phyloP scores from a whole-genome alignment of 2,797 vertebrate genomes.

The Scleropages formosus region DNA sequence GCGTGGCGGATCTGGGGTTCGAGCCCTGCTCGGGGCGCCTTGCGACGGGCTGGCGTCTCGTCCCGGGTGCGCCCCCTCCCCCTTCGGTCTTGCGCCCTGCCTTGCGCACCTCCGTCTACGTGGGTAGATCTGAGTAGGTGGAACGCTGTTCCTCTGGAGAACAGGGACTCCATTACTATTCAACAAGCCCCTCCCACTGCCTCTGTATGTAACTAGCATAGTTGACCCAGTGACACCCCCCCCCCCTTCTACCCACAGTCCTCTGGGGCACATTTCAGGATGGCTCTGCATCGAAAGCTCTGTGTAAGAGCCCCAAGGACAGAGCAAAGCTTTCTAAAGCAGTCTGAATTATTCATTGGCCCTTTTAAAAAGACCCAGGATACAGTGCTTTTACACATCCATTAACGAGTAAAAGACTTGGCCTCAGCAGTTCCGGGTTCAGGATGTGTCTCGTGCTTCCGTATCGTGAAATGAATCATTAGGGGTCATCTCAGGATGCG shows the following conservation, averaged over 20 bases:
- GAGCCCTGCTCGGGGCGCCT: too few relatives aligned
- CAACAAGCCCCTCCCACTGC: neutral
- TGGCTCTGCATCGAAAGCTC: neutral
- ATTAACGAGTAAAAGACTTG: conserved; percentile 26
- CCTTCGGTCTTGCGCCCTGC: too few relatives aligned
- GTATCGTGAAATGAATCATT: neutral
- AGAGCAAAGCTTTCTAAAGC: conserved; percentile 6
- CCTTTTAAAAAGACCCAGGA: conserved; percentile 16
- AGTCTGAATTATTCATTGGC: conserved; percentile 30
- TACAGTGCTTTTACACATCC: conserved; percentile 17
- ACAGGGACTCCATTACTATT: neutral
- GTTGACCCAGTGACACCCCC: conserved; percentile 17
- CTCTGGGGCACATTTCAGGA: conserved; percentile 5
- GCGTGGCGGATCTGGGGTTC: too few relatives aligned
- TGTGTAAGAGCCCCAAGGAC: conserved; percentile 1
- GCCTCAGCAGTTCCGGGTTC: neutral
- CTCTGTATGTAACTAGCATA: neutral
- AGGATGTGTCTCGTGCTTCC: neutral
- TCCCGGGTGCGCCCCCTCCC: too few relatives aligned
- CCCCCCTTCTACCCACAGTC: conserved; percentile 13
- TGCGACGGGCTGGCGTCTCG: too few relatives aligned
- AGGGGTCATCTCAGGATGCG: conserved; percentile 8
- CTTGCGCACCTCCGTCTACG: too few relatives aligned
- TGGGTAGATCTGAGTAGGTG: neutral
- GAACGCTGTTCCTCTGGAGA: neutral